Evolutionary conservation across 2,113 vertebrate genomes (phyloP), one percentile per base, ranked within the genome.

Genomic region (Nesogale talazaci): DNA sequence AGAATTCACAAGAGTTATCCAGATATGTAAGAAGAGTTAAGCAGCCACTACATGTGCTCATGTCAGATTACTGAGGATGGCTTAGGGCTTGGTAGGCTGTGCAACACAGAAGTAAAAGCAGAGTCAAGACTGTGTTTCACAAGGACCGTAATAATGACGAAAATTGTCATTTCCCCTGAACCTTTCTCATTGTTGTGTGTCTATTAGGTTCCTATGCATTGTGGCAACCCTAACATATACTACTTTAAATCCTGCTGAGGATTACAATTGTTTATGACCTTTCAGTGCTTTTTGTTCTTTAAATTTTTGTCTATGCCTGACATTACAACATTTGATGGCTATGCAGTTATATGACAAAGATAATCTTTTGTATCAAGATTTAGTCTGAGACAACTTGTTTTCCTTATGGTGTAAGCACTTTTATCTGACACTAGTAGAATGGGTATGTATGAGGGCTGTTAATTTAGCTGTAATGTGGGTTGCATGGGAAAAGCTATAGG

Each of bases 371-470:
- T 42, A 94, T 86, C 76, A 95, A 96, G 93, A 95, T 96, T 97
- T 96, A 97, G 75, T 86, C 36, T 22, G 86, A 94, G 34, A 16
- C 14, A 97, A 94, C 25, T 94, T 61, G 6, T 1, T 87, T 96
- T 96, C 57, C 61, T 97, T 93, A 97, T 94, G 72, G 36, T 80
- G 34, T 96, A 97, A 96, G 76, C 79, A 94, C 88, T 97, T 97
- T 95, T 81, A 65, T 86, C 57, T 85, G 90, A 56, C 80, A 86
- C 72, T 70, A 83, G 79, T 83, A 96, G 94, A 94, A 95, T 19
- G 46, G 92, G 81, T 95, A 93, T 57, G 29, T 79, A 91, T n/a
- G 31, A 90, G 27, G 10, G 65, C 42, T 96, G 89, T 96, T 98
- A 96, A 95, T 97, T 92, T 96, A 89, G 16, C 83, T 89, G 65